A percentile compares a stretch with the other conserved stretches of the same genome.
phyloP scores from a whole-genome alignment of 92 coral and sea anemone genomes.

The Umimayanthus chanpuru region DNA sequence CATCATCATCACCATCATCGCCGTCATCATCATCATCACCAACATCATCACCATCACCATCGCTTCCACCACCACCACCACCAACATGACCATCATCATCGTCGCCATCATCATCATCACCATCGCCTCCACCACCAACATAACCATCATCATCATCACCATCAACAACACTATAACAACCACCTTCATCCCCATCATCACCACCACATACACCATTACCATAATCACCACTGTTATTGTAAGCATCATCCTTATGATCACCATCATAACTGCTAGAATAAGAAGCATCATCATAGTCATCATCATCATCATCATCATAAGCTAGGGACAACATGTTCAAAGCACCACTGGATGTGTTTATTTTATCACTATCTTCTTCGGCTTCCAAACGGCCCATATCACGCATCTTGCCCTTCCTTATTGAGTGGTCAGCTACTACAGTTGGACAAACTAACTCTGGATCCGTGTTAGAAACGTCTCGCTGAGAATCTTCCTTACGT shows the following conservation, averaged over 20 bases:
- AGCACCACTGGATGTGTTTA: neutral
- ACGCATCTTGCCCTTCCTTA: neutral
- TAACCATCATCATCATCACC: neutral
- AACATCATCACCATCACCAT: neutral
- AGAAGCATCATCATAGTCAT: no score
- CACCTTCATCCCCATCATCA: constrained; percentile 14
- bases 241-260: neutral
- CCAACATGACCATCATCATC: no score
- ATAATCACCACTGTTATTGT: neutral
- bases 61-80: no score
- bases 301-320: constrained; percentile 6
- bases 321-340: neutral
- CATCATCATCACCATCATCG: constrained; percentile 16
- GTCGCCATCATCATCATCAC: no score
- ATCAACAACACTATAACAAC: neutral
- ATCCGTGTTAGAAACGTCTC: neutral
- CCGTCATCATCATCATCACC: constrained; percentile 20
- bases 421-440: neutral
- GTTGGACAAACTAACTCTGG: neutral
- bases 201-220: neutral
- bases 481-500: neutral
- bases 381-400: constrained; percentile 18
- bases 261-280: neutral
- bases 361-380: constrained; percentile 37
- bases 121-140: neutral